Evolutionary conservation across 30 jellyfish, hydroid and myxozoan genomes (phyloP), one percentile per base, ranked within the genome.

Genomic region (Nemopilema nomurai): DNA sequence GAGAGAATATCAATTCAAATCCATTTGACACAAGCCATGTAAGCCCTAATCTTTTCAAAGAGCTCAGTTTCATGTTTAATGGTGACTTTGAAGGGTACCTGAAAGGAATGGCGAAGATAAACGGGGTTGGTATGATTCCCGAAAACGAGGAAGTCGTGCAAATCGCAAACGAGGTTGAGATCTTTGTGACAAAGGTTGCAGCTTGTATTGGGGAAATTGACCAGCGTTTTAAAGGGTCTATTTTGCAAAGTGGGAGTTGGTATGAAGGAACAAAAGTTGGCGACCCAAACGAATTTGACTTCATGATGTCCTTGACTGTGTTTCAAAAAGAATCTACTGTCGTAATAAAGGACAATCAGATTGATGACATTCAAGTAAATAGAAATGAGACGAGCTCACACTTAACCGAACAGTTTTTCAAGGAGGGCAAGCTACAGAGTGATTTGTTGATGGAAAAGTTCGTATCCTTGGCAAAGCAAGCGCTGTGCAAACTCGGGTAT

Each of bases 181-280:
- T 25, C 22, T 80, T 80, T 74, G 49, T 80, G 25, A 27, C 66
- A 8, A 50, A 24, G 52, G 20, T 80, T 25, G 82, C 82, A 22
- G 29, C 1, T 26, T 29, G 74, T 21, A 41, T 80, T 33, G 82
- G 64, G 8, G 66, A 52, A n/a, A 41, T 69, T 16, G 90, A 80
- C 49, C 63, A 16, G 21, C 74, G 90, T 4, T 80, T 80, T 41
- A 52, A 62, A 66, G 90, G 82, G 0, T 51, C 66, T 13, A 33
- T 80, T 9, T 80, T 80, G 82, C 51, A 80, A 67, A 80, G 82
- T 33, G 90, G 90, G 4, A 80, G 90, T 62, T 67, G 82, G 90
- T 80, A 80, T 1, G 90, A 80, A 49, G 87, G 77, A 20, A 80
- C 90, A 18, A 80, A 80, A 67, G 77, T 80, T 0, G 90, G 82